phyloP scores from a whole-genome alignment of 2,888 invertebrate species.

The Aethes cnicana region DNA sequence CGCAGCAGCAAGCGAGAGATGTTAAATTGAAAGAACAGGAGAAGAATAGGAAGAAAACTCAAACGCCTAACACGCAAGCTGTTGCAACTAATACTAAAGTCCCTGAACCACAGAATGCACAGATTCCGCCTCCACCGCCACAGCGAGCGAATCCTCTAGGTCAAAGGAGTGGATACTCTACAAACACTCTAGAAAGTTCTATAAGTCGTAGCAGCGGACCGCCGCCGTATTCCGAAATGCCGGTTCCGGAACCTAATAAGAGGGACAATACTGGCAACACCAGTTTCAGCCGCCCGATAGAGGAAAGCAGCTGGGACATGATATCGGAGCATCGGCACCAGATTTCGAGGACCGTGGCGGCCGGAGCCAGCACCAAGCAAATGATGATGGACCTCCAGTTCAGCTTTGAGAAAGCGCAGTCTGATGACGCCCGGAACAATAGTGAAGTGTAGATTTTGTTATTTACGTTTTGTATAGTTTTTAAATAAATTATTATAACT shows the following conservation, averaged over 20 bases:
- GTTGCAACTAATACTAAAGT: too few species aligned
- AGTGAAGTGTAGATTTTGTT: conserved; percentile 52
- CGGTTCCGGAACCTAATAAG: conserved; percentile 40
- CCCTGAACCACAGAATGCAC: too few species aligned
- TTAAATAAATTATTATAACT: conserved; percentile 4
- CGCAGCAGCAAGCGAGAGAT: conserved; percentile 36
- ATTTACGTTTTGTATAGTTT: neutral
- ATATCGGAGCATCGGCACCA: conserved; percentile 78
- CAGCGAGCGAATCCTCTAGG: conserved; percentile 24
- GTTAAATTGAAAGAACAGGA: conserved; percentile 36
- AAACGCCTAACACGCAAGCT: conserved; percentile 4
- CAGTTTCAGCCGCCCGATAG: conserved; percentile 55
- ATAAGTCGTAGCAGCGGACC: conserved; percentile 68
- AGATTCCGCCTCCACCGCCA: conserved; percentile 5
- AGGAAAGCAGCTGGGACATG: conserved; percentile 74
- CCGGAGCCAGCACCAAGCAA: conserved; percentile 42
- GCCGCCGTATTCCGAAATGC: conserved; percentile 57
- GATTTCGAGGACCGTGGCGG: conserved; percentile 47
- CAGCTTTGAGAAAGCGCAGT: conserved; percentile 40
- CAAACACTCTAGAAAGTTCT: conserved; percentile 69
- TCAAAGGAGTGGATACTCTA: conserved; percentile 42
- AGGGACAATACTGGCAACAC: conserved; percentile 55
- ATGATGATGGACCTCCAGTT: conserved; percentile 63
- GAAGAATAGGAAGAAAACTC: conserved; percentile 38
- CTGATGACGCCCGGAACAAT: conserved; percentile 41